phyloP scores from a whole-genome alignment of 2,113 vertebrate species.

The Channa argus region DNA sequence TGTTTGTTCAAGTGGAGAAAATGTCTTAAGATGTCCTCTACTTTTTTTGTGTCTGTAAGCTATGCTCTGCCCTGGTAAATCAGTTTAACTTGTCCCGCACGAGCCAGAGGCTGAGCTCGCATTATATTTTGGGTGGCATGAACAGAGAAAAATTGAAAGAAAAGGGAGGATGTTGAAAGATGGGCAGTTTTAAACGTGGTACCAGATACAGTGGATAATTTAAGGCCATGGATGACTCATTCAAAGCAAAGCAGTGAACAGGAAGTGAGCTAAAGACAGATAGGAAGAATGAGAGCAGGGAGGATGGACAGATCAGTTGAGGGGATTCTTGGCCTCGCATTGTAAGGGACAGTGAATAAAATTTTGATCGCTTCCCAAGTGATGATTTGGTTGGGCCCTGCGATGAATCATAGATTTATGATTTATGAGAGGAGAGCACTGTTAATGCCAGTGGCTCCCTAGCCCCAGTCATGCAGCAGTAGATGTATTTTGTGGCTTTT shows the following conservation, averaged over 20 bases:
- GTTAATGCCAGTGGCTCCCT: constrained; percentile 21
- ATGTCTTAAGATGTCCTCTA: constrained; percentile 48
- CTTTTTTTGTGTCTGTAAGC: constrained; percentile 35
- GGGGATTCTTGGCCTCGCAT: constrained; percentile 45
- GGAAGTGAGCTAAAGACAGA: constrained; percentile 31
- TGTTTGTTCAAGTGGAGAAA: constrained; percentile 53
- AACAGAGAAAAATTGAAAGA: constrained; percentile 40
- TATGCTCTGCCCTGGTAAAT: constrained; percentile 42
- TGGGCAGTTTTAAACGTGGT: constrained; percentile 61
- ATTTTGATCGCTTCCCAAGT: constrained; percentile 65
- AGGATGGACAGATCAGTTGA: constrained; percentile 30
- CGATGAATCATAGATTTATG: constrained; percentile 71
- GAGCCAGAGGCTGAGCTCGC: constrained; percentile 51
- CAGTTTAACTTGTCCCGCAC: constrained; percentile 40
- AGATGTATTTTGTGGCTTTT: constrained; percentile 31
- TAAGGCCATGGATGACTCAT: constrained; percentile 52
- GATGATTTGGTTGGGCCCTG: constrained; percentile 66
- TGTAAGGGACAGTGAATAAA: constrained; percentile 67
- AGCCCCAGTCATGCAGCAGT: constrained; percentile 13
- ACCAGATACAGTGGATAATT: constrained; percentile 49
- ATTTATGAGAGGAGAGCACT: constrained; percentile 37
- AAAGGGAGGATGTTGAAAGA: constrained; percentile 38
- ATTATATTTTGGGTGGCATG: constrained; percentile 37
- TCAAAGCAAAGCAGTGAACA: constrained; percentile 45
- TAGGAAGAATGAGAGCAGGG: constrained; percentile 21